A percentile compares a stretch with the other conserved stretches of the same genome.
These are phyloP conservation scores for Zaprionus davidi DNA, from an alignment of 1,140 invertebrate genomes.

Conservation along the genomic window DNA sequence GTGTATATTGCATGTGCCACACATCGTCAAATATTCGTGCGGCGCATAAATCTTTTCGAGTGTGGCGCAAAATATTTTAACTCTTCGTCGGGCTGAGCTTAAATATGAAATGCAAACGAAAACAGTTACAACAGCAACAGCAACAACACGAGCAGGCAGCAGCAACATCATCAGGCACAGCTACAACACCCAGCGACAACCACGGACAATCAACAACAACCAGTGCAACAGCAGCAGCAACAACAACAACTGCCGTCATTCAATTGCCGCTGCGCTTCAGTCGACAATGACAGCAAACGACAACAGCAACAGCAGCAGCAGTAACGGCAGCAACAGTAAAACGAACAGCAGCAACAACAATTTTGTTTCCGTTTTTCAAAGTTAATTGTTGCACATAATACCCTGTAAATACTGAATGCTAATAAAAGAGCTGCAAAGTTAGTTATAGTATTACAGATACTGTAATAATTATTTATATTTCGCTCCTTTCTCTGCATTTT, in stretches of 20 bases:
- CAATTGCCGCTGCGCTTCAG: constrained; percentile 38
- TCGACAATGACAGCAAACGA: constrained; percentile 32
- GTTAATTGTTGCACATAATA: constrained; percentile 20
- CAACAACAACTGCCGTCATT: constrained; percentile 33
- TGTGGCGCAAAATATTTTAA: constrained; percentile 48
- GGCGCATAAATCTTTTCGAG: constrained; percentile 51
- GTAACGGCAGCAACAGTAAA: constrained; percentile 8
- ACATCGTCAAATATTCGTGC: constrained; percentile 52
- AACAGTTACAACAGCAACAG: constrained; percentile 14
- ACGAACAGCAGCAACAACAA: constrained; percentile 27
- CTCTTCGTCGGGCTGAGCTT: constrained; percentile 42
- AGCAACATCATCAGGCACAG: constrained; percentile 5
- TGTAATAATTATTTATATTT: neutral
- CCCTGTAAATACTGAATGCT: constrained; percentile 7
- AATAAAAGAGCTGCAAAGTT: neutral
- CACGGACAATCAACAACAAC: constrained; percentile 13
- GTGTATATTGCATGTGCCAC: constrained; percentile 41
- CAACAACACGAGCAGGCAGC: constrained; percentile 18
- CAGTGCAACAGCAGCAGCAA: constrained; percentile 1
- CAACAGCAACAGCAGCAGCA: constrained; percentile 18
- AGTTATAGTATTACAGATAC: no score
- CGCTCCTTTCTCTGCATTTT: neutral
- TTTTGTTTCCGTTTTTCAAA: constrained; percentile 36
- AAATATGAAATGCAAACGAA: constrained; percentile 46
- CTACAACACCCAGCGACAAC: constrained; percentile 11